Base-by-base conservation (phyloP, 2,888 invertebrate species). In the Pyralis farinalis region DNA sequence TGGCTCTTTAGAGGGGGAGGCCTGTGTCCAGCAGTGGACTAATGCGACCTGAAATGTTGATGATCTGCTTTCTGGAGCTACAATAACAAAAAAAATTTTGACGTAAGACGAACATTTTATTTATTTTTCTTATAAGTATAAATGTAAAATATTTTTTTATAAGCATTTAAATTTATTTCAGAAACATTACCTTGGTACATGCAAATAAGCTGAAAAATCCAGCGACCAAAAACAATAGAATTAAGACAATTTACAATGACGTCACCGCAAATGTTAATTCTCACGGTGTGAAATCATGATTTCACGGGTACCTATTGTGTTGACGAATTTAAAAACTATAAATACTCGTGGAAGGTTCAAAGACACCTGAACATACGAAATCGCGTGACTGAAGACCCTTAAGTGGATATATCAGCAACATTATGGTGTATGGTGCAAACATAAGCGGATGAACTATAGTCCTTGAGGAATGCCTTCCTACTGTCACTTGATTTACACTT, bases 331-430 rank as follows among this genome's bases (percentile, higher is more conserved):
- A 37, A 44, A 37, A 30, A 46, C 35, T 34, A 40, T 38, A 33
- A 27, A 32, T 36, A 34, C 32, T 37, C 37, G 34, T 41, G 44
- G 16, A 34, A 50, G 54, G 73, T 71, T 73, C 71, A 71, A 74
- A 81, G 75, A 71, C 71, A 74, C 66, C 66, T 63, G 59, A 63
- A 62, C 70, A 68, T 60, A 73, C 63, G 49, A 70, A 66, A 66
- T 84, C 71, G 84, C 84, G 81, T 84, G 85, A 72, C 77, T 71
- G 30, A 36, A 46, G 55, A 51, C 71, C 63, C 71, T 77, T 69
- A 71, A 58, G 61, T 56, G 53, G 55, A 58, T 59, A 65, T 67
- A 76, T 69, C 67, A 64, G 54, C 42, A 41, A 51, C 51, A 53
- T 55, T 38, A 33, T 12, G 12, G 12, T 12, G 43, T 46, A 22